These are phyloP conservation scores for Himalopsyche kuldschensis DNA, from an alignment of 2,888 invertebrate species.

Conservation along the genomic window DNA sequence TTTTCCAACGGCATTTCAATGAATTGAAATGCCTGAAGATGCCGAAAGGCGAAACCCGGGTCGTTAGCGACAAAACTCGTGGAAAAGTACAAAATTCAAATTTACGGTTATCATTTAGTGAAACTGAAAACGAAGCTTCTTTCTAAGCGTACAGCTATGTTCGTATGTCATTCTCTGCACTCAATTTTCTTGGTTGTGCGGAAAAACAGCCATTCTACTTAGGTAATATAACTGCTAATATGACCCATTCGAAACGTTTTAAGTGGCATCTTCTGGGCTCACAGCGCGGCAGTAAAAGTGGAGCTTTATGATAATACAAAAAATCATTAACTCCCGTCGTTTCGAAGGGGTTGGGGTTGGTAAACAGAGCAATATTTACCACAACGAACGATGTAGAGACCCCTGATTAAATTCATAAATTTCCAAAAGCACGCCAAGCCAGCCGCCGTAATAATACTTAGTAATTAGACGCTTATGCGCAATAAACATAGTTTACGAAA, in stretches of 20 bases:
- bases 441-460: not conserved
- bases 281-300: not conserved
- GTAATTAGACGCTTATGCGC: not conserved
- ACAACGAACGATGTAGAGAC: not conserved
- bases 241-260: conserved; percentile 1
- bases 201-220: not conserved
- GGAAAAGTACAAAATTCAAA: too few relatives aligned
- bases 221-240: not conserved
- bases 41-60: too few relatives aligned
- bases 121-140: too few relatives aligned
- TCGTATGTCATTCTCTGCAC: not conserved
- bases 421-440: not conserved
- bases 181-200: not conserved
- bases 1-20: too few relatives aligned
- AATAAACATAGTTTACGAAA: not conserved
- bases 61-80: too few relatives aligned
- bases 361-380: not conserved
- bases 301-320: conserved; percentile 1
- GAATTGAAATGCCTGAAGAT: too few relatives aligned
- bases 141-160: too few relatives aligned
- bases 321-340: not conserved
- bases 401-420: conserved; percentile 1
- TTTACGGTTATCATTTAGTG: too few relatives aligned
- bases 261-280: not conserved
- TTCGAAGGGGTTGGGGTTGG: not conserved